Evolutionary conservation across 2,888 invertebrate genomes (phyloP), one percentile per base, ranked within the genome.

Genomic region (Euplexia lucipara): DNA sequence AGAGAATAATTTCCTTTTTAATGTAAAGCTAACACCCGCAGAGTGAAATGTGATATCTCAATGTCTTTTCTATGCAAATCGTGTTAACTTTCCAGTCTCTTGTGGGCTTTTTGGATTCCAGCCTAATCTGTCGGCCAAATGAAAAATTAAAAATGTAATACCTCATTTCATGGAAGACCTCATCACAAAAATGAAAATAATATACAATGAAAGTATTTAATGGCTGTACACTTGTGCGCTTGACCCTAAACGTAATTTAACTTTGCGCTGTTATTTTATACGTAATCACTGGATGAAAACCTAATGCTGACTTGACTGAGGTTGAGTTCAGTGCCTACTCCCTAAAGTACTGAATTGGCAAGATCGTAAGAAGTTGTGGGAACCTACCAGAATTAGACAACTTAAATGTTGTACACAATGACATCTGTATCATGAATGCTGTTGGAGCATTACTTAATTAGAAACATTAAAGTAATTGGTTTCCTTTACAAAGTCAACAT

Each of bases 121-220:
- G 87, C 83, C 78, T 87, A 88, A 88, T 88, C 81, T 84, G 61
- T 63, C 74, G 77, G 69, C 72, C 80, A 84, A 90, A 91, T 89
- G 88, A 83, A 87, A 88, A 87, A 91, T 91, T 90, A 90, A 88
- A 87, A 86, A 88, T 89, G 84, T 80, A 90, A 83, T 84, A 75
- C 80, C 81, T 87, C 84, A 85, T 87, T 84, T 82, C 81, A 82
- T 71, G 74, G 70, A 71, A 58, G 71, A 75, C 53, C 69, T 62
- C 68, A 52, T 57, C 44, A 61, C 57, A 64, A 79, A 74, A 72
- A 74, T 60, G 35, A 71, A 77, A 72, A 72, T 64, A 47, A 60
- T 70, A 58, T 72, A 41, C 59, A 61, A 64, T 57, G 37, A 63
- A 65, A 59, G 59, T 67, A 57, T 47, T 3, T 59, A 68, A 63